These are phyloP conservation scores for Agrypnus murinus DNA, from an alignment of 2,888 invertebrate genomes.

Conservation along the genomic window DNA sequence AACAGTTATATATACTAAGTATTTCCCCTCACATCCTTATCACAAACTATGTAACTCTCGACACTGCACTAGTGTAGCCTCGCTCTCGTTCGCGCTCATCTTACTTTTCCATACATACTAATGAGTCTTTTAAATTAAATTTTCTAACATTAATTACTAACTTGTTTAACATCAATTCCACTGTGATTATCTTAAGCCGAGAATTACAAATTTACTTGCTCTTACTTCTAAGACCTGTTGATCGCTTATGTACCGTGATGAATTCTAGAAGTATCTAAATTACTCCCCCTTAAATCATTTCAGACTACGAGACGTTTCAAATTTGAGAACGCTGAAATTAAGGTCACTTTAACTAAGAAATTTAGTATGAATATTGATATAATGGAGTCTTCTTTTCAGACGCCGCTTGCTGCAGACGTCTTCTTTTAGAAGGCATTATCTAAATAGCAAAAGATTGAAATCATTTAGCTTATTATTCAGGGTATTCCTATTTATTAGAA, in stretches of 20 bases:
- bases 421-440: no score
- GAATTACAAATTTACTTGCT: slow-evolving; percentile 20
- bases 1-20: neutral
- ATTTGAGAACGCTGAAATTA: neutral
- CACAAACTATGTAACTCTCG: no score
- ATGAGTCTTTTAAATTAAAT: slow-evolving; percentile 6
- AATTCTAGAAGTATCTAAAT: slow-evolving; percentile 6
- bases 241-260: slow-evolving; percentile 27
- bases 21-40: no score
- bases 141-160: neutral
- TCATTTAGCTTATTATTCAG: no score
- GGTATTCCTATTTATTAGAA: no score
- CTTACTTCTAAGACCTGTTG: slow-evolving; percentile 23
- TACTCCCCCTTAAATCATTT: slow-evolving; percentile 3
- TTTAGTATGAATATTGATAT: no score
- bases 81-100: neutral
- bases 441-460: no score
- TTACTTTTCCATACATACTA: neutral
- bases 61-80: neutral
- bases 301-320: neutral
- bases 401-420: no score
- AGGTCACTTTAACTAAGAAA: no score
- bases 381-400: no score
- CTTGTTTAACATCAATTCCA: slow-evolving; percentile 12
- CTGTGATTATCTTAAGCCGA: slow-evolving; percentile 20